Evolutionary conservation across 2,797 vertebrate genomes (phyloP).

Genomic region (Neostethus bicornis): DNA sequence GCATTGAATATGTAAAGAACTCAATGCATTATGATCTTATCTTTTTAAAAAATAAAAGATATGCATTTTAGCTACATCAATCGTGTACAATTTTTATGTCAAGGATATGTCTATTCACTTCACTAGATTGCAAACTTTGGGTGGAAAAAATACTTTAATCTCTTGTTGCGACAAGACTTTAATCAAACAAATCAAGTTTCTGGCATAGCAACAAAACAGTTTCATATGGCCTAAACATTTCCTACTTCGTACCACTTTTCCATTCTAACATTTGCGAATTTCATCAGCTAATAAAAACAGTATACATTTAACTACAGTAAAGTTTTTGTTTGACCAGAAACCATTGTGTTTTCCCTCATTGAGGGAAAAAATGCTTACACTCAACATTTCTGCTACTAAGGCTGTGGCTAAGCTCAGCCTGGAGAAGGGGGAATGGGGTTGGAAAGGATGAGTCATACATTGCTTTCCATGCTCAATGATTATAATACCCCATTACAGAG

Average conservation of each 20-base stretch:
- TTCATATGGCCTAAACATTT: slow-evolving; percentile 25
- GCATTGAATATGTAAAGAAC: too few relatives aligned
- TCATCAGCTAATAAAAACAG: slow-evolving; percentile 59
- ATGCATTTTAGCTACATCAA: neutral
- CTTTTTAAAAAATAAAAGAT: too few relatives aligned
- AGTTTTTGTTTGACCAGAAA: slow-evolving; percentile 55
- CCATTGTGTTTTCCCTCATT: slow-evolving; percentile 49
- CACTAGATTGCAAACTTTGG: slow-evolving; percentile 6
- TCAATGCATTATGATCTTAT: too few relatives aligned
- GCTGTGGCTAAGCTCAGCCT: slow-evolving; percentile 64
- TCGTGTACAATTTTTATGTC: neutral
- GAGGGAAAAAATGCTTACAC: slow-evolving; percentile 66
- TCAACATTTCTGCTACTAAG: slow-evolving; percentile 62
- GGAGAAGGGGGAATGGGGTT: slow-evolving; percentile 63
- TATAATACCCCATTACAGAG: slow-evolving; percentile 78
- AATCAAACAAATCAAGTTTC: slow-evolving; percentile 26
- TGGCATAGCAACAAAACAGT: slow-evolving; percentile 19
- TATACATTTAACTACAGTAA: slow-evolving; percentile 37
- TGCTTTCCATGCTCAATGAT: slow-evolving; percentile 78
- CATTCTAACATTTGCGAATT: slow-evolving; percentile 26
- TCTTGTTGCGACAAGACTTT: slow-evolving; percentile 23
- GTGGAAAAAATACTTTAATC: slow-evolving; percentile 11
- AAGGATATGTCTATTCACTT: slow-evolving; percentile 13
- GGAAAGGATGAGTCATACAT: slow-evolving; percentile 81
- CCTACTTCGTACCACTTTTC: slow-evolving; percentile 26